These are phyloP conservation scores for Podargus strigoides DNA, from an alignment of 2,797 vertebrate genomes.

Conservation along the genomic window DNA sequence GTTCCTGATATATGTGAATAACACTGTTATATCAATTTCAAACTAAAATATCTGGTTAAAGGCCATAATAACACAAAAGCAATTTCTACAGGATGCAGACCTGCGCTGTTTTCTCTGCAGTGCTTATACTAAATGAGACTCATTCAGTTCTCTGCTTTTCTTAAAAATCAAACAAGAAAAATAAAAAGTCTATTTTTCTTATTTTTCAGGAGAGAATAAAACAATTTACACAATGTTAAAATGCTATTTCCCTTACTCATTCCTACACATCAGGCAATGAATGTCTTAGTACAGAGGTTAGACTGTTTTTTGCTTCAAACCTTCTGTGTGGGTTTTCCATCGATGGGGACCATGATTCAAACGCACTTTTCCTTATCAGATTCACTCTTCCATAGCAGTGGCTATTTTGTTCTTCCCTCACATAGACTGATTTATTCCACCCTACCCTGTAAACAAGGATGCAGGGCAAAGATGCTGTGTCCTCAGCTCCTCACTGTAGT, in stretches of 20 bases:
- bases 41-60: conserved; percentile 53
- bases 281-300: background rate
- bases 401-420: background rate
- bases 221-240: background rate
- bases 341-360: background rate
- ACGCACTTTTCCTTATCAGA: background rate
- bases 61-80: conserved; percentile 5
- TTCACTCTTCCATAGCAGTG: background rate
- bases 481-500: background rate
- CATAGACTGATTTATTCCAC: background rate
- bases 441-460: background rate
- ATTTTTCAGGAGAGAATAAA: background rate
- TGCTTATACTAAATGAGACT: background rate
- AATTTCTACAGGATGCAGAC: conserved; percentile 25
- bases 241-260: background rate
- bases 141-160: conserved; percentile 17
- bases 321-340: background rate
- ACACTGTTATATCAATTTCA: conserved; percentile 29
- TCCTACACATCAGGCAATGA: background rate
- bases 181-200: background rate
- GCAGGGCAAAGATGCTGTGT: background rate
- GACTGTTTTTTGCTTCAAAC: background rate
- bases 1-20: conserved; percentile 43
- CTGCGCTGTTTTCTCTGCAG: background rate
- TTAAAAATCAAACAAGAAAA: background rate